Evolutionary conservation across 1,140 invertebrate genomes (phyloP), one percentile per base, ranked within the genome.

Genomic region (Nylanderia fulva): DNA sequence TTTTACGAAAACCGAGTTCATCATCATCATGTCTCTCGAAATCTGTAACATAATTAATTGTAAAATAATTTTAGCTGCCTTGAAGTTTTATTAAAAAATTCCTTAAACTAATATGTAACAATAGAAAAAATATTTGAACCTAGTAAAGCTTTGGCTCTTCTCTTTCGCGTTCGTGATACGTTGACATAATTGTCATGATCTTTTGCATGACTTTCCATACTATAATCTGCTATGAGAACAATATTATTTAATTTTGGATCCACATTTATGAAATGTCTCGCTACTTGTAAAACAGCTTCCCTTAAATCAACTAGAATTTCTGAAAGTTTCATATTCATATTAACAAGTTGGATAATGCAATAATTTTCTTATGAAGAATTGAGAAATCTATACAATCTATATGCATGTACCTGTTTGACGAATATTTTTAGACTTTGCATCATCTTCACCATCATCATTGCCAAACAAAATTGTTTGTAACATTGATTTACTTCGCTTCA

Each of bases 1-100:
- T 99, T 95, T 99, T 99, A 68, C 98, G 96, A 95, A 99, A 99
- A 39, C 99, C 99, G 33, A 99, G 95, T 95, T 99, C 99, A 95
- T 99, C 99, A 92, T 99, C 98, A 95, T 99, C 99, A 92, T 99
- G 98, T 88, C 99, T 96, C 94, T 99, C 99, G 96, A 99, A 99
- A 95, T 99, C 99, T 97, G 87, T 29, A 93, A 92, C 39, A 90
- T 66, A 64, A 83, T 89, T 42, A 83, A 75, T 82, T 83, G 29
- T 21, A 58, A 29, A 13, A n/a, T 1, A 33, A 27, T 4, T 75
- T 75, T 21, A 42, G 2, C 8, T 24, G 0, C 7, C 2, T 72
- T 24, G 3, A 61, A 27, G 24, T 61, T 42, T 33, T 33, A 33
- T 33, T 33, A 52, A 15, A 74, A 27, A 11, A 42, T 60, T 60